Base-by-base conservation (phyloP, 1,140 invertebrate species). In the Drosophila lini region DNA sequence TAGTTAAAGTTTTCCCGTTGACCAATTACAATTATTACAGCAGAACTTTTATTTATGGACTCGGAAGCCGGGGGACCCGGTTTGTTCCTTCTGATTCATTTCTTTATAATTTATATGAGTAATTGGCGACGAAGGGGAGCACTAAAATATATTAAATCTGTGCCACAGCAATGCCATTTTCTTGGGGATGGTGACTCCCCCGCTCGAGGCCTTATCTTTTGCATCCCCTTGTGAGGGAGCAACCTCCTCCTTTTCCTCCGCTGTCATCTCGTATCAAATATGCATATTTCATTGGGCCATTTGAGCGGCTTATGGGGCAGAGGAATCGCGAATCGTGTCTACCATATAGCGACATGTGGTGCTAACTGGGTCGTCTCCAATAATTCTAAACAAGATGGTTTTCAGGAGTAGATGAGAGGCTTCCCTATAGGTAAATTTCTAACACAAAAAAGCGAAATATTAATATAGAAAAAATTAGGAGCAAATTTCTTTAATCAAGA, bases 21-120 rank as follows among this genome's bases (percentile, higher is more conserved):
- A 74, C 80, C 83, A 86, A 86, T 86, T 86, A 86, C 83, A 88
- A 82, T 86, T 86, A 86, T 86, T 88, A 89, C 64, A 79, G 73
- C 76, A 86, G 50, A 74, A 80, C 61, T 83, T 82, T 80, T 88
- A 89, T 82, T 84, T 89, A 89, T 84, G 75, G 60, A 60, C 38
- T 40, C 28, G 61, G 42, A 22, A 40, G 11, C 3, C 19, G 40
- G 11, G 25, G 52, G 31, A 31, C 9, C 45, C 45, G 40, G 19
- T 38, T 28, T 16, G 32, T 40, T 48, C 32, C 82, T 48, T 28
- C 82, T 82, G 78, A 90, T 75, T 84, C 84, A 81, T 89, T 84
- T 89, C 80, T 78, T 86, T 74, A 84, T 89, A 89, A 89, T 89
- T 84, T 78, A 89, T 81, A 79, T 81, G 84, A 89, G 74, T 84